Evolutionary conservation across 1,140 invertebrate genomes (phyloP).

Genomic region (Philotrypesis tridentata): DNA sequence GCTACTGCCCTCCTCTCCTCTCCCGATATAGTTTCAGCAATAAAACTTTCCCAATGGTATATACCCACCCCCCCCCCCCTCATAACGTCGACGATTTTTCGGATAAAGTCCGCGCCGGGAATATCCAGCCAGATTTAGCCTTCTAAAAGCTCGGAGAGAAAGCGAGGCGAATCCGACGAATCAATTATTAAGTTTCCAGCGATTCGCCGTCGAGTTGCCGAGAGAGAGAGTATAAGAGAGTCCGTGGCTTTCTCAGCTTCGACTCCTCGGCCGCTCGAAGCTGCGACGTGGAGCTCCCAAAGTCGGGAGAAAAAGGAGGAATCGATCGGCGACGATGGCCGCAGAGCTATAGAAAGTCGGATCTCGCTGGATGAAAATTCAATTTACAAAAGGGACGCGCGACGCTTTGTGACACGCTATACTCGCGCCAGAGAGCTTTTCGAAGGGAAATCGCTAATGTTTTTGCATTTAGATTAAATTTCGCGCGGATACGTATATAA

Average conservation of each 20-base stretch:
- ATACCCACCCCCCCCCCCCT: background rate
- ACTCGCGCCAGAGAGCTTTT: no score
- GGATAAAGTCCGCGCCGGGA: background rate
- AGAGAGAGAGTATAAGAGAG: background rate
- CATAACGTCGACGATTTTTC: background rate
- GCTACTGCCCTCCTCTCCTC: no score
- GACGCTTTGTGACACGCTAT: background rate
- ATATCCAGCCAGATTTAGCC: background rate
- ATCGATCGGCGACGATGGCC: background rate
- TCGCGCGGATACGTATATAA: no score
- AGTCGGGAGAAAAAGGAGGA: background rate
- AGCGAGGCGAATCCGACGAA: background rate
- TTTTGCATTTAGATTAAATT: background rate
- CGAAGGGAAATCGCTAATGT: background rate
- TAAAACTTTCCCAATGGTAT: background rate
- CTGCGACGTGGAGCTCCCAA: background rate
- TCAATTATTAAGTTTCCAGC: conserved; percentile 15
- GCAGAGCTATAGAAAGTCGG: background rate
- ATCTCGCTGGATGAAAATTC: background rate
- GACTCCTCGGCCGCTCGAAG: background rate
- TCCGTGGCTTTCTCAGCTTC: conserved; percentile 4
- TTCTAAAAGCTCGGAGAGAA: background rate
- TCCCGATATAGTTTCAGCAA: background rate
- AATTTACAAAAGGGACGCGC: background rate
- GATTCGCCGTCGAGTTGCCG: background rate